Evolutionary conservation across 2,888 invertebrate genomes (phyloP), one percentile per base, ranked within the genome.

Genomic region (Drosophila acutilabella): DNA sequence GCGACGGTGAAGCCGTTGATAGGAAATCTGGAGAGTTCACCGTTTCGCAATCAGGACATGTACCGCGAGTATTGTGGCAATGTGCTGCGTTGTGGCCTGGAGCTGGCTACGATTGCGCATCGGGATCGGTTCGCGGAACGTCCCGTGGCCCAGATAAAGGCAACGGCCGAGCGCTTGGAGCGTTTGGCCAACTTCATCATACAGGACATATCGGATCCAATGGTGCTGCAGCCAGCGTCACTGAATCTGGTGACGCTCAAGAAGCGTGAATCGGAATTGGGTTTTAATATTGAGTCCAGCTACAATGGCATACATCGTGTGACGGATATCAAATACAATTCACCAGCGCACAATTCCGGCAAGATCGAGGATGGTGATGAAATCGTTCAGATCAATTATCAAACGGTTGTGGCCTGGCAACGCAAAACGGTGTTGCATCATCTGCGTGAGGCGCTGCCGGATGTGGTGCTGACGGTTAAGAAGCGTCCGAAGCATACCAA

Each of bases 351-450:
- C 93, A 95, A 96, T 38, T 97, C 97, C 81, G 97, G 97, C 2
- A 97, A 97, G 93, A 96, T 99, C 89, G 98, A 98, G 92, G 96
- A 96, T 83, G 99, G 98, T 0, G 99, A 99, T 93, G 99, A 99
- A 93, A 97, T 99, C 81, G 96, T 99, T 44, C 97, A 98, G 94
- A 97, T 95, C 26, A 95, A 95, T 91, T 95, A 95, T 90, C 95
- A 95, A 90, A 95, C 95, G 0, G 94, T 95, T 0, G 95, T 97
- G 70, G 97, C 97, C 1, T 97, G 97, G 97, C 96, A 96, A 84
- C 94, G 95, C 60, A 95, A 96, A 88, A 96, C 96, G 77, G 95
- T 97, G 26, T 93, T 96, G 81, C 94, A 95, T 70, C 93, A 96
- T 60, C 94, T 96, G 65, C 95, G 95, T 81, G 96, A 96, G 88